Conservation (phyloP, 2,888 invertebrate species). For the Bombylius discolor region DNA sequence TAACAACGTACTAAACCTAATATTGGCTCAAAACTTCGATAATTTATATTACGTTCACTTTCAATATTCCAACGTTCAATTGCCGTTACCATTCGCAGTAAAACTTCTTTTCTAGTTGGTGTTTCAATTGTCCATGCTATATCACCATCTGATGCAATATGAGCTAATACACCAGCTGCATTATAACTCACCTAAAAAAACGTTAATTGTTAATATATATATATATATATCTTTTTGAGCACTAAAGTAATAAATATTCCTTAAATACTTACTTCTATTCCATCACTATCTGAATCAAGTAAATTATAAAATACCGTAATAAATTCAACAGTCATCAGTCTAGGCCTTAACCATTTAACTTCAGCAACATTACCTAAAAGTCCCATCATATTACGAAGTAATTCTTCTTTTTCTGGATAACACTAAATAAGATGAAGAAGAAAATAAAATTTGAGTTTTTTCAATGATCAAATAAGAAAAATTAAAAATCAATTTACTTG, state of each 20-base stretch:
- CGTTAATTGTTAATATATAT: neutral
- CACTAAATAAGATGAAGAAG: slow-evolving; percentile 44
- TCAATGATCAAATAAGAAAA: neutral
- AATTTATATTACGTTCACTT: slow-evolving; percentile 88
- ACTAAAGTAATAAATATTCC: slow-evolving; percentile 8
- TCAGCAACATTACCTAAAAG: slow-evolving; percentile 92
- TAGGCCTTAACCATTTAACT: slow-evolving; percentile 64
- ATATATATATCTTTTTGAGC: neutral
- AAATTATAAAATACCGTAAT: slow-evolving; percentile 76
- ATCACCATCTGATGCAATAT: slow-evolving; percentile 86
- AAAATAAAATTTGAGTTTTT: neutral
- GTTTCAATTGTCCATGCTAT: slow-evolving; percentile 64
- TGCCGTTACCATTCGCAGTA: slow-evolving; percentile 62
- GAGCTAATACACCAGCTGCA: slow-evolving; percentile 89
- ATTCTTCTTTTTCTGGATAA: slow-evolving; percentile 78
- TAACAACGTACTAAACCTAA: slow-evolving; percentile 66
- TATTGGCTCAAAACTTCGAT: slow-evolving; percentile 91
- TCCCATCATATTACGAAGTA: slow-evolving; percentile 97
- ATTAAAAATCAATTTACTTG: slow-evolving; percentile 43
- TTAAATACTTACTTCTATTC: slow-evolving; percentile 63
- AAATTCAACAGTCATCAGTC: slow-evolving; percentile 74
- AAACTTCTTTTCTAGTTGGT: slow-evolving; percentile 58
- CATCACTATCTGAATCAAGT: slow-evolving; percentile 74
- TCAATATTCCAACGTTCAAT: slow-evolving; percentile 80
- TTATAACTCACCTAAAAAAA: slow-evolving; percentile 69